A percentile compares a stretch with the other conserved stretches of the same genome.
Evolutionary conservation across 2,113 vertebrate genomes (phyloP).

Genomic region (Salvelinus alpinus): DNA sequence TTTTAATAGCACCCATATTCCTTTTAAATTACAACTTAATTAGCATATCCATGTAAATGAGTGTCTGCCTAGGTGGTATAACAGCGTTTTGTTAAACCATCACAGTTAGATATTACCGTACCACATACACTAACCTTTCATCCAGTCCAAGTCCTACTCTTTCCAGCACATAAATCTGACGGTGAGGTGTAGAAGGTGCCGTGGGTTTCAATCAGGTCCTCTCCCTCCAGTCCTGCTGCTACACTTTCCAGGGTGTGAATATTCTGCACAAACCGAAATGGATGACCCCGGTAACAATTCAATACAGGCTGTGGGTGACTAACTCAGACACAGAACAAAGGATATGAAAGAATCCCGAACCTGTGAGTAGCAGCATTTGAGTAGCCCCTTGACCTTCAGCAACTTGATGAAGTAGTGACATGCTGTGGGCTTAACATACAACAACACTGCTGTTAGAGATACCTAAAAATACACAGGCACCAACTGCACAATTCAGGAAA

Average conservation of each 20-base stretch:
- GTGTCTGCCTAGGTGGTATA: neutral
- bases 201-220: constrained; percentile 88
- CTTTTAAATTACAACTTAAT: neutral
- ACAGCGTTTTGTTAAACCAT: neutral
- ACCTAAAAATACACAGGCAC: neutral
- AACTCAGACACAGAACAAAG: neutral
- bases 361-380: constrained; percentile 90
- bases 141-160: constrained; percentile 84
- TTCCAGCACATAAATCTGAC: constrained; percentile 75
- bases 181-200: constrained; percentile 91
- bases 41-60: no score
- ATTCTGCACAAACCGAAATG: constrained; percentile 71
- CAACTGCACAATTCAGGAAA: neutral
- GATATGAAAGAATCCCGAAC: constrained; percentile 49
- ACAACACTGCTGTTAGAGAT: neutral
- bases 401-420: constrained; percentile 93
- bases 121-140: constrained; percentile 80
- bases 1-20: neutral
- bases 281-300: neutral
- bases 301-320: no score
- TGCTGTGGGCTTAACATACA: constrained; percentile 78
- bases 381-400: constrained; percentile 85
- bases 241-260: constrained; percentile 90
- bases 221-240: constrained; percentile 79
- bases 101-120: no score